Evolutionary conservation across 2,888 invertebrate species (phyloP), one percentile per base, ranked within the genome.

Genomic region (Tinea semifulvella): DNA sequence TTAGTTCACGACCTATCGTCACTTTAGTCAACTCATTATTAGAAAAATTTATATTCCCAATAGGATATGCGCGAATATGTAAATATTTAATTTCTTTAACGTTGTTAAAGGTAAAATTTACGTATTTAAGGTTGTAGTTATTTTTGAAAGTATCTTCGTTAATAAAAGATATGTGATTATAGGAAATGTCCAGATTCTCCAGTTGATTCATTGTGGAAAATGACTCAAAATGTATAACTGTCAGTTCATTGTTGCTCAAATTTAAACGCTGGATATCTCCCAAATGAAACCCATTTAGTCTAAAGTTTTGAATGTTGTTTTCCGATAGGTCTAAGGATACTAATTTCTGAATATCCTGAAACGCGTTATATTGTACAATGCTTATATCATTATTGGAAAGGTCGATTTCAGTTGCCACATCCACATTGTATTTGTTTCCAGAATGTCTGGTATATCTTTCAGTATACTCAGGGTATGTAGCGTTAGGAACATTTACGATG

Each of bases 161-260:
- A n/a, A 75, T 64, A 18, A 55, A 54, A 6, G 67, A 57, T 14
- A 80, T 53, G 6, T 40, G 46, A 47, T 80, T 80, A 45, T 61
- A 45, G 1, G 79, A 79, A 27, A 80, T 55, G 54, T 80, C 79
- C n/a, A 80, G 56, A 46, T 69, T 72, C 45, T 73, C 65, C 20
- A 80, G 58, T 46, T 61, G 62, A 5, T 47, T 58, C 75, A 80
- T 75, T 0, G 53, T 54, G 0, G 55, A 57, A 47, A 80, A 80
- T 20, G 63, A 71, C 25, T 64, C 54, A 19, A 59, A 67, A 50
- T 68, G 55, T 16, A 79, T 55, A 6, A 53, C 51, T 0, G 52
- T 52, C 8, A 80, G 62, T 1, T 46, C 58, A 50, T 80, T 80
- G 5, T 50, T 50, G 42, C 76, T 79, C 3, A 80, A 50, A 48